phyloP scores from a whole-genome alignment of 2,888 invertebrate genomes.

The Actias luna region DNA sequence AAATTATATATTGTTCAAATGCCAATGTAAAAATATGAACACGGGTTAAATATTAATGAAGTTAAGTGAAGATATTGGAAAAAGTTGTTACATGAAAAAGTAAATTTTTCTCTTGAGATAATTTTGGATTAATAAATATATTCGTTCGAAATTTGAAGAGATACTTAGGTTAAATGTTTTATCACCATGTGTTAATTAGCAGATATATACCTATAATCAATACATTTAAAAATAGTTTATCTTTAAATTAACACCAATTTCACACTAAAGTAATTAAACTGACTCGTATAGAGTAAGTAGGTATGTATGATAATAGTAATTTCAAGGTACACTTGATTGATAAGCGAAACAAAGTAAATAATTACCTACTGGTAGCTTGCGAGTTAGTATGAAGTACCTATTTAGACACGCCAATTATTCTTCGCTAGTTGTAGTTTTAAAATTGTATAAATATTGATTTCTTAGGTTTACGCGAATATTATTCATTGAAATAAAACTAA shows the following conservation, averaged over 20 bases:
- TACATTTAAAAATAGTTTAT: neutral
- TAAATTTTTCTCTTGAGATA: neutral
- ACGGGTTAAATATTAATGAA: slow-evolving; percentile 25
- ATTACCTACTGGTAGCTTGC: neutral
- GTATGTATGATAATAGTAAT: neutral
- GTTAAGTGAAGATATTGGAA: slow-evolving; percentile 9
- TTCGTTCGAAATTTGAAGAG: no score
- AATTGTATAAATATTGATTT: neutral
- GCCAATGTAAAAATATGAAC: slow-evolving; percentile 51
- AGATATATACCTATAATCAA: no score
- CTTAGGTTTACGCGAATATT: no score
- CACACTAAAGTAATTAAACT: neutral
- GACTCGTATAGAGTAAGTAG: neutral
- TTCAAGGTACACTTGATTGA: neutral
- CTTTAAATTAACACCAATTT: neutral
- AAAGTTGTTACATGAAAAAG: neutral
- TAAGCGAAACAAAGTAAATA: neutral
- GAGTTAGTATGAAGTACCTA: neutral
- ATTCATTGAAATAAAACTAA: no score
- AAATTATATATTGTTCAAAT: slow-evolving; percentile 23
- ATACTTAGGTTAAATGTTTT: no score
- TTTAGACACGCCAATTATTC: neutral
- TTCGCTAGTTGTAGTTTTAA: neutral
- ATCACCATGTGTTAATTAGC: no score
- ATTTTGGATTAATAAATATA: neutral